Conservation (phyloP, 2,797 vertebrate genomes). For the Percopsis omiscomaycus region DNA sequence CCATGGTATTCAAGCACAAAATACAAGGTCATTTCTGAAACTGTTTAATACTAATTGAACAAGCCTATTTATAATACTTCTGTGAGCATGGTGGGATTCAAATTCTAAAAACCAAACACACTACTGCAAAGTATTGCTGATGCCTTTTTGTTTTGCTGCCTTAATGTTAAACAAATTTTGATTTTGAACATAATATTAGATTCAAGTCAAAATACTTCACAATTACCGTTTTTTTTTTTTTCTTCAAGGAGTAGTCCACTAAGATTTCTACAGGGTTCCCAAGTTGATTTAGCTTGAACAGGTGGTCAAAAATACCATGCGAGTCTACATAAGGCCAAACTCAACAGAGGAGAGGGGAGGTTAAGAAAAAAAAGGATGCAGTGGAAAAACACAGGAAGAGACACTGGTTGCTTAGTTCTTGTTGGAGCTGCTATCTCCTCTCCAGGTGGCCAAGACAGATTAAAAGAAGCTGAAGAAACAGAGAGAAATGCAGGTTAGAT, state of each 20-base stretch:
- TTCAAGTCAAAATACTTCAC: not conserved
- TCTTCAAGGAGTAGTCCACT: constrained; percentile 35
- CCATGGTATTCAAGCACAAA: constrained; percentile 73
- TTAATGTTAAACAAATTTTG: too few species aligned
- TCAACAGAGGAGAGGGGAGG: constrained; percentile 66
- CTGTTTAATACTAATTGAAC: constrained; percentile 40
- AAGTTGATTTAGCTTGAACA: constrained; percentile 53
- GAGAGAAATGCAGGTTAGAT: constrained; percentile 84
- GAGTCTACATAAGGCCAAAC: constrained; percentile 77
- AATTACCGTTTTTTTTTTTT: constrained; percentile 22
- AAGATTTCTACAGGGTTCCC: constrained; percentile 57
- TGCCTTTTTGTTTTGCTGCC: too few species aligned
- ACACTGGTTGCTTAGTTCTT: constrained; percentile 87
- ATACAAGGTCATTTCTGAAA: constrained; percentile 53
- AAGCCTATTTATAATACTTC: not conserved
- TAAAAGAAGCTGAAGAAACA: constrained; percentile 90
- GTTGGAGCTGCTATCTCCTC: constrained; percentile 92
- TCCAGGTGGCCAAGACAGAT: constrained; percentile 92
- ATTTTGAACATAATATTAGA: too few species aligned
- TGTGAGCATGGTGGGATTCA: not conserved
- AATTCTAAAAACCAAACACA: too few species aligned
- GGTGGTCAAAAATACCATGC: constrained; percentile 77
- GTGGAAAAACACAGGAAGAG: constrained; percentile 76
- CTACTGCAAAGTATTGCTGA: constrained; percentile 48
- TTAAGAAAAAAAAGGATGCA: constrained; percentile 64